These are phyloP conservation scores for Phacellophora camtschatica DNA, from an alignment of 30 jellyfish, hydroid and myxozoan species.

Conservation along the genomic window DNA sequence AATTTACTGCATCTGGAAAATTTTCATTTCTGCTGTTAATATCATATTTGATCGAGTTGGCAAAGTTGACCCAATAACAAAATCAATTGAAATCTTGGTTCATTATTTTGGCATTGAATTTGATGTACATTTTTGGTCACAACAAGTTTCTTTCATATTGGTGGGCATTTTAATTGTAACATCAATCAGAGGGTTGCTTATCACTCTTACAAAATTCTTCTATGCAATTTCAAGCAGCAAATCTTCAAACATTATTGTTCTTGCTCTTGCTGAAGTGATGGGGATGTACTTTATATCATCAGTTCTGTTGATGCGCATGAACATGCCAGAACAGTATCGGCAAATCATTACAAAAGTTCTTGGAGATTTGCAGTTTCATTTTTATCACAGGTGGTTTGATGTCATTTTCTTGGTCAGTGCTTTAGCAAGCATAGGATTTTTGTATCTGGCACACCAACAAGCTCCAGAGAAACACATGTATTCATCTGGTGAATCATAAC, in stretches of 20 bases:
- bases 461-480: conserved; percentile 97
- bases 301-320: conserved; percentile 93
- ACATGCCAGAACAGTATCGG: conserved; percentile 97
- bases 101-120: conserved; percentile 82
- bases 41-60: conserved; percentile 97
- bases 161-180: conserved; percentile 96
- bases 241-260: conserved; percentile 92
- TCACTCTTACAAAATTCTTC: conserved; percentile 90
- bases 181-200: conserved; percentile 92
- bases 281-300: conserved; percentile 97
- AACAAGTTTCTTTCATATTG: conserved; percentile 82
- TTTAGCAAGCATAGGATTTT: conserved; percentile 91
- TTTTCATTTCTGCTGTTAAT: conserved; percentile 92
- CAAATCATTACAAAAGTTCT: conserved; percentile 84
- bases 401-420: conserved; percentile 97
- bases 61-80: conserved; percentile 93
- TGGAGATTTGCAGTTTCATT: conserved; percentile 95
- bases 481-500: conserved; percentile 16
- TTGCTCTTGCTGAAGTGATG: conserved; percentile 93
- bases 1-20: conserved; percentile 92
- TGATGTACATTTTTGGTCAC: conserved; percentile 97
- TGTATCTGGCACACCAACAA: conserved; percentile 95
- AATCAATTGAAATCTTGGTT: conserved; percentile 80
- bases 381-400: conserved; percentile 98
- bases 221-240: conserved; percentile 91